Conservation (phyloP, 2,113 vertebrate species). For the Vulpes lagopus region DNA sequence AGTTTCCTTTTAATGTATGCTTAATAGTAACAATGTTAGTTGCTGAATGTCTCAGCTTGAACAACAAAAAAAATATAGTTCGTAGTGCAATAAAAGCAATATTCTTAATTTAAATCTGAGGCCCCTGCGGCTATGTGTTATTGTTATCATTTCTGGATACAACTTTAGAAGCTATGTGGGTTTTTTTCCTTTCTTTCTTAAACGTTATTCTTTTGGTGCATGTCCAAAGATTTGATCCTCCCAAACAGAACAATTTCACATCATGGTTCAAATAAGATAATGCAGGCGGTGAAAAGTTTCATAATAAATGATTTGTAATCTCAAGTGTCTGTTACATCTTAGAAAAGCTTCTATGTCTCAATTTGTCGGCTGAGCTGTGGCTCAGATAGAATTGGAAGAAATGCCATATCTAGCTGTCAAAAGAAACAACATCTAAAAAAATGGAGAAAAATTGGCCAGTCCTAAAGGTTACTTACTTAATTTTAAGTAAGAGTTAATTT, state of each 20-base stretch:
- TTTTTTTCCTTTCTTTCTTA: neutral
- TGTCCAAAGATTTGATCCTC: conserved; percentile 47
- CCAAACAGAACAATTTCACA: conserved; percentile 2
- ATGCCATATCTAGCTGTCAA: neutral
- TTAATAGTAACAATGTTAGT: conserved; percentile 64
- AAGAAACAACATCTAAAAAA: neutral
- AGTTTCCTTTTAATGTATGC: conserved; percentile 51
- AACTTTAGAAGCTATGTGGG: neutral
- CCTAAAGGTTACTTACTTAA: neutral
- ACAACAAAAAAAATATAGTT: conserved; percentile 54
- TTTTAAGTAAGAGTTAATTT: neutral
- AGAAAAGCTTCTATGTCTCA: neutral
- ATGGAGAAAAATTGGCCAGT: neutral
- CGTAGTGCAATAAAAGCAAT: conserved; percentile 69
- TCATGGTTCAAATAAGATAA: conserved; percentile 40
- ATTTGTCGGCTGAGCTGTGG: neutral
- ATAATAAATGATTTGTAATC: conserved; percentile 53
- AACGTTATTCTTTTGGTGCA: conserved; percentile 10
- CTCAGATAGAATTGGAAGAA: neutral
- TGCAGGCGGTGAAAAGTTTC: conserved; percentile 34
- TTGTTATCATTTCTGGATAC: conserved; percentile 63
- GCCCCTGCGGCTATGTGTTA: conserved; percentile 18
- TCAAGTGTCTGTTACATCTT: neutral
- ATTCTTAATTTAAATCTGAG: conserved; percentile 71
- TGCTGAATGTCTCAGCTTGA: conserved; percentile 70